Base-by-base conservation (phyloP, 1,140 invertebrate species). In the Dendroctonus valens region DNA sequence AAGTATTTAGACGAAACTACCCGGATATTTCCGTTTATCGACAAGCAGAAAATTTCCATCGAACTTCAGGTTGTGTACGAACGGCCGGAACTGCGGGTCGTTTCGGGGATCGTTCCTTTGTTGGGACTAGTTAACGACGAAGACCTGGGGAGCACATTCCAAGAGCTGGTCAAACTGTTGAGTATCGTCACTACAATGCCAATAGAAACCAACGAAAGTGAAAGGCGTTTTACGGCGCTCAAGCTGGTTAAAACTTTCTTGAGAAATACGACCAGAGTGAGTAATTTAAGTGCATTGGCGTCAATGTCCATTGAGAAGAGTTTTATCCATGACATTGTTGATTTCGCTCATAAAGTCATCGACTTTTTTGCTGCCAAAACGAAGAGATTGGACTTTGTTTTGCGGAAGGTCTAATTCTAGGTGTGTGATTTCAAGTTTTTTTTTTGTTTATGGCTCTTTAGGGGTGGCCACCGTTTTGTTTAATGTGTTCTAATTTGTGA, bases 201-300 rank as follows among this genome's bases (percentile, higher is more conserved):
- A 40, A 70, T 78, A 41, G 64, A 72, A 59, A 75, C 75, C 51
- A 68, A 70, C 14, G 69, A 69, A 26, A 54, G 37, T 40, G 74
- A 79, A 73, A 65, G 72, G 52, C 74, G 69, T 59, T 78, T 78
- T 69, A 67, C 69, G 7, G 74, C 72, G 59, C 60, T 77, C 49
- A 76, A 77, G 61, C 42, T 71, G 52, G 75, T 76, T 7, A 76
- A 76, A 72, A 75, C 69, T 52, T 76, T 76, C 59, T 66, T 77
- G 12, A 66, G 69, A 15, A 74, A 62, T 50, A 67, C 68, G 44
- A 76, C 70, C 70, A 40, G 42, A 62, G 64, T 73, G 62, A 61
- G 76, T 40, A 51, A 70, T 55, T 65, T 77, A 26, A 70, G 53
- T 62, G 71, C 70, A 6, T 59, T 76, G 39, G 68, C 62, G 51